phyloP scores from a whole-genome alignment of 2,888 invertebrate species.

The Sabatieria punctata region DNA sequence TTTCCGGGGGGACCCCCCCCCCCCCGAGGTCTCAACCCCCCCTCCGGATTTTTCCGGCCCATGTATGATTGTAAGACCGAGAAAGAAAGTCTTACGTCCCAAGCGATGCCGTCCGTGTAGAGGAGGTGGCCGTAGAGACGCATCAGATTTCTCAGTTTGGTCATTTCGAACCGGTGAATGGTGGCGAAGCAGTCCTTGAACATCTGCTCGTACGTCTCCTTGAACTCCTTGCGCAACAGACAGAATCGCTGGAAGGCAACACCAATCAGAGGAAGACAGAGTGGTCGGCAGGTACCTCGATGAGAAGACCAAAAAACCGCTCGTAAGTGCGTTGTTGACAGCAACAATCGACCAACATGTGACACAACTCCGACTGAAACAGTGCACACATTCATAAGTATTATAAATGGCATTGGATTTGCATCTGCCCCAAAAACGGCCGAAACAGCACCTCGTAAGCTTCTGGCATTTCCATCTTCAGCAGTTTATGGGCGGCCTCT shows the following conservation, averaged over 20 bases:
- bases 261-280: too few species aligned
- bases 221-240: conserved; percentile 74
- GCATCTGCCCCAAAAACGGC: too few species aligned
- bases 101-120: conserved; percentile 87
- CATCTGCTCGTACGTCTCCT: conserved; percentile 79
- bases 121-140: conserved; percentile 91
- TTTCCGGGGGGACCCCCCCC: too few species aligned
- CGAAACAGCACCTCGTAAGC: too few species aligned
- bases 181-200: conserved; percentile 87
- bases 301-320: conserved; percentile 86
- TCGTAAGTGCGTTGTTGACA: conserved; percentile 96
- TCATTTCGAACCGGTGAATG: conserved; percentile 75
- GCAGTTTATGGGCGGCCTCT: conserved; percentile 92
- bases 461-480: conserved; percentile 69
- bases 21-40: too few species aligned
- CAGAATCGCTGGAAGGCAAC: conserved; percentile 58
- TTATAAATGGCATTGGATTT: too few species aligned
- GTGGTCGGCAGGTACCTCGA: too few species aligned
- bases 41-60: too few species aligned
- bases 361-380: conserved; percentile 58
- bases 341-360: conserved; percentile 98
- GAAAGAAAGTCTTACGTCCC: conserved; percentile 55
- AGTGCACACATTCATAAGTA: too few species aligned
- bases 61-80: too few species aligned
- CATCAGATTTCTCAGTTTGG: conserved; percentile 81